A percentile compares a stretch with the other conserved stretches of the same genome.
phyloP scores from a whole-genome alignment of 1,140 invertebrate species.

The Marisa cornuarietis region DNA sequence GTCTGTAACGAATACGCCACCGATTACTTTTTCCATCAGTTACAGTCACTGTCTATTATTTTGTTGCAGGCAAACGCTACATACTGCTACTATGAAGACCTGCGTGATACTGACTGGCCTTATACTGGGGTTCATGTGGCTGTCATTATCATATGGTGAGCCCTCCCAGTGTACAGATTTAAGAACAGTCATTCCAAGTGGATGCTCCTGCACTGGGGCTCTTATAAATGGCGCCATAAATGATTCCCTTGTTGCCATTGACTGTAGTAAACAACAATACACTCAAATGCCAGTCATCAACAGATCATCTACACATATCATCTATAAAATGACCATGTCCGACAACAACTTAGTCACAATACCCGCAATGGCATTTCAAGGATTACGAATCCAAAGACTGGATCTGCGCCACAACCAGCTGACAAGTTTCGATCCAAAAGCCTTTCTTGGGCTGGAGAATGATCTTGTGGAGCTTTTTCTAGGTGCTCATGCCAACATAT shows the following conservation, averaged over 20 bases:
- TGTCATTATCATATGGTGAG: too few species aligned
- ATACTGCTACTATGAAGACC: too few species aligned
- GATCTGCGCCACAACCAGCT: constrained; percentile 40
- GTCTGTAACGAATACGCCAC: too few species aligned
- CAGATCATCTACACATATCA: constrained; percentile 15
- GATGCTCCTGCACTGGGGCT: constrained; percentile 13
- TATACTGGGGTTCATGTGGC: too few species aligned
- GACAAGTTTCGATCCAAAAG: constrained; percentile 12
- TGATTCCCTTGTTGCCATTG: constrained; percentile 23
- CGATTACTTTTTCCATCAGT: too few species aligned
- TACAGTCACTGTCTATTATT: too few species aligned
- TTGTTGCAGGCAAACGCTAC: too few species aligned
- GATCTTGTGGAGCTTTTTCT: constrained; percentile 40
- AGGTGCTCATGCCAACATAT: constrained; percentile 24
- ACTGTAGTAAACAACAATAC: constrained; percentile 27
- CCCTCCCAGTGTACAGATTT: constrained; percentile 15
- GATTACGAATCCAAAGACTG: constrained; percentile 42
- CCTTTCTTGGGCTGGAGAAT: constrained; percentile 42
- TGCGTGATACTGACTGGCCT: too few species aligned
- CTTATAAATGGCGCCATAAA: constrained; percentile 1
- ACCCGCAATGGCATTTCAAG: constrained; percentile 43
- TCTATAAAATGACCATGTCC: constrained; percentile 33
- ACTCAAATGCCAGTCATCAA: constrained; percentile 18
- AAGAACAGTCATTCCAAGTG: background rate
- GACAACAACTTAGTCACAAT: constrained; percentile 42